Conservation (phyloP, 2,888 invertebrate genomes). For the Axea sp. region DNA sequence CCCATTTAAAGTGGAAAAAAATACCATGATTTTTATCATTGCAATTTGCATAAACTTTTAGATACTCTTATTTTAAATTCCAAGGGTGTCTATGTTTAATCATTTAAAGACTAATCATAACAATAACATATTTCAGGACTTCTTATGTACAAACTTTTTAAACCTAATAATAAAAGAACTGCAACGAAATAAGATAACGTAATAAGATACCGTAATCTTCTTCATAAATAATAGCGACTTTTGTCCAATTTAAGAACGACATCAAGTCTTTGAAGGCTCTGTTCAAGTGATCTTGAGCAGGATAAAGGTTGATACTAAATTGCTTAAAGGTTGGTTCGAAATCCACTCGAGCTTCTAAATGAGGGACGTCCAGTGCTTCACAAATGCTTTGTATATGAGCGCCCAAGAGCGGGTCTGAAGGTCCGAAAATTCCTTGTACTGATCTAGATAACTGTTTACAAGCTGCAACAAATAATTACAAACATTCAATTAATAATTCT, state of each 20-base stretch:
- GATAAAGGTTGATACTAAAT: slow-evolving; percentile 93
- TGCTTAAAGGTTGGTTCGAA: slow-evolving; percentile 84
- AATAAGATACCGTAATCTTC: slow-evolving; percentile 87
- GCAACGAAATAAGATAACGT: slow-evolving; percentile 1
- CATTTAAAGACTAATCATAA: no score
- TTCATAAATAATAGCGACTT: slow-evolving; percentile 95
- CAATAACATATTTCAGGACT: no score
- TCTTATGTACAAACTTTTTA: no score
- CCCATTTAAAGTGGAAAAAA: no score
- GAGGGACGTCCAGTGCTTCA: slow-evolving; percentile 93
- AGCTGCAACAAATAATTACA: slow-evolving; percentile 84
- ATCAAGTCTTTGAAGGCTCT: slow-evolving; percentile 92
- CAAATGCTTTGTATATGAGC: slow-evolving; percentile 93
- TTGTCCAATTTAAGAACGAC: slow-evolving; percentile 93
- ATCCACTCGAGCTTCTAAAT: slow-evolving; percentile 88
- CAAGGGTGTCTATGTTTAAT: no score
- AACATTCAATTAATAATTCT: no score
- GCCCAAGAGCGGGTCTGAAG: slow-evolving; percentile 89
- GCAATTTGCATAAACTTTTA: no score
- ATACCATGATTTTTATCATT: no score
- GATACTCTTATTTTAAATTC: no score
- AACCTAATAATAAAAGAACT: slow-evolving; percentile 25
- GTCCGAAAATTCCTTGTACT: slow-evolving; percentile 93
- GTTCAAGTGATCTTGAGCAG: slow-evolving; percentile 90
- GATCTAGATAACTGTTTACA: slow-evolving; percentile 91